These are phyloP conservation scores for Gymnoscopelus braueri DNA, from an alignment of 2,797 vertebrate genomes.

Conservation along the genomic window DNA sequence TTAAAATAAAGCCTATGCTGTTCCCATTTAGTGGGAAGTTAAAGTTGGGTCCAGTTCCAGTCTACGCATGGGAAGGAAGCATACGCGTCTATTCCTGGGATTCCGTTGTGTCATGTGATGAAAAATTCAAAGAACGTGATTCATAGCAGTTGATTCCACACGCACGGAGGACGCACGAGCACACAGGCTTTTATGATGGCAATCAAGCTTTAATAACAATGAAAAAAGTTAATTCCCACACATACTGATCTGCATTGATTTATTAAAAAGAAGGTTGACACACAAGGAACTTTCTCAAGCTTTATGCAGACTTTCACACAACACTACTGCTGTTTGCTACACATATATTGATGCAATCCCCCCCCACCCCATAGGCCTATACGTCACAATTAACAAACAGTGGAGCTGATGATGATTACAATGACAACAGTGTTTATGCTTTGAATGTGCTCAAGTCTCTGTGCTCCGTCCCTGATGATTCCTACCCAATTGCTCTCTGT, in stretches of 20 bases:
- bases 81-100: too few relatives aligned
- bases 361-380: not conserved
- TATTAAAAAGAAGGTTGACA: too few relatives aligned
- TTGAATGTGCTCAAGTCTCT: constrained; percentile 1
- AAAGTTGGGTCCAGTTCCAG: too few relatives aligned
- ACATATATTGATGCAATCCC: not conserved
- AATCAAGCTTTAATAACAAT: not conserved
- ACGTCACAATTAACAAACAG: too few relatives aligned
- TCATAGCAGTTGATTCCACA: not conserved
- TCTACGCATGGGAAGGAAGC: too few relatives aligned
- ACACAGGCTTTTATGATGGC: too few relatives aligned
- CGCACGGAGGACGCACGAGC: not conserved
- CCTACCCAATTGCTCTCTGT: constrained; percentile 1
- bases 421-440: constrained; percentile 19
- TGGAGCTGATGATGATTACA: constrained; percentile 8
- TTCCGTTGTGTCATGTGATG: too few relatives aligned
- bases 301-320: not conserved
- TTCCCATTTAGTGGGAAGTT: too few relatives aligned
- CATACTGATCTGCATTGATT: not conserved
- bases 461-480: not conserved
- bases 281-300: too few relatives aligned
- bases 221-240: not conserved
- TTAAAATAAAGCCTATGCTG: too few relatives aligned
- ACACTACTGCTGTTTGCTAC: constrained; percentile 6
- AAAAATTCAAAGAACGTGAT: too few relatives aligned